Base-by-base conservation (phyloP, 2,888 invertebrate genomes). In the Torymus aiolomorphi region DNA sequence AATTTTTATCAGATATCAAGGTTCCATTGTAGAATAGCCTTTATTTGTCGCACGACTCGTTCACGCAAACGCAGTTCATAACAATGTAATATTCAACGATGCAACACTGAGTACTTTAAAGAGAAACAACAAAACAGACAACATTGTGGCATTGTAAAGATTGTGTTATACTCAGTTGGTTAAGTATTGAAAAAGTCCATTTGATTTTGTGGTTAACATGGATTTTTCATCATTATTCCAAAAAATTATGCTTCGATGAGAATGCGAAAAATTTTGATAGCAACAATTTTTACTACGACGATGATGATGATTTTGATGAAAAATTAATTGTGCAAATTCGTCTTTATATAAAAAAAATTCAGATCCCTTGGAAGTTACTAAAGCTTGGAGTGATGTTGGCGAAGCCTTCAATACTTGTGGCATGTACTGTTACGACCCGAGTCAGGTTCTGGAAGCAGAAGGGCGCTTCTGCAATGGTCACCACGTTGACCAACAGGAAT, bases 301-400 rank as follows among this genome's bases (percentile, higher is more conserved):
- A 56, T 56, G 13, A 56, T 56, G 56, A 56, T 56, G 56, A 56
- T n/a, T 56, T n/a, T n/a, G n/a, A n/a, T n/a, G n/a, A n/a, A n/a
- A n/a, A n/a, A n/a, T n/a, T n/a, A n/a, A n/a, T n/a, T n/a, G n/a
- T n/a, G 3, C 11, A 56, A 56, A 14, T 56, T 12, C 56, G 14
- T 56, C 11, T 56, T 12, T 56, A 56, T 56, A 56, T 56, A 56
- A 24, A 24, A 24, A 24, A 24, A 24, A 24, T 24, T 24, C 24
- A n/a, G 12, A n/a, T 56, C 4, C 14, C 13, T n/a, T n/a, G 14
- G 11, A 14, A 56, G 14, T 13, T 56, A 12, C n/a, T n/a, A n/a
- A 56, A 12, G 56, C 56, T 56, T 56, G 56, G 56, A 56, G 14
- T 56, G 56, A 56, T n/a, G 56, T 56, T 56, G 56, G 56, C 56